Evolutionary conservation across 1,140 invertebrate genomes (phyloP).

Genomic region (Drosophila novamexicana): DNA sequence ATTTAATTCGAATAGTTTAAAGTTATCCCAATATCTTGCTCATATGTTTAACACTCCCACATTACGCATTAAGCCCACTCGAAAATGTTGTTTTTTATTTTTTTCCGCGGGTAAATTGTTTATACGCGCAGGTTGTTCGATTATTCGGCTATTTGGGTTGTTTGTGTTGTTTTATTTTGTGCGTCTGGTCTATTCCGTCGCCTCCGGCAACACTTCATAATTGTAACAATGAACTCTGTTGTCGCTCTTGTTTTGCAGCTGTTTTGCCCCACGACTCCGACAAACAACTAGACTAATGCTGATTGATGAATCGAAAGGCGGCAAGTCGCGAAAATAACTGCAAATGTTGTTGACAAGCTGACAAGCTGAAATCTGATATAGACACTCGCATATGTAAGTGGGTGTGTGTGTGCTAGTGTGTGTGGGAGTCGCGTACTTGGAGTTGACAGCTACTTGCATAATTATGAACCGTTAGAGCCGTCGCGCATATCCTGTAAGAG

Average conservation of each 20-base stretch:
- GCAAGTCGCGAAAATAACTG: conserved; percentile 32
- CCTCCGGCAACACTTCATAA: conserved; percentile 53
- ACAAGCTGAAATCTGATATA: conserved; percentile 64
- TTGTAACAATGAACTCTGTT: conserved; percentile 83
- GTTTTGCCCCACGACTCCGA: conserved; percentile 7
- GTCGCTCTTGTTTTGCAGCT: conserved; percentile 73
- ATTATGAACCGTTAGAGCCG: conserved; percentile 69
- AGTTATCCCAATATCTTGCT: no score
- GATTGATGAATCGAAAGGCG: conserved; percentile 63
- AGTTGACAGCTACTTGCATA: conserved; percentile 58
- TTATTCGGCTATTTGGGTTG: conserved; percentile 1
- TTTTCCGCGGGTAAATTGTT: neutral
- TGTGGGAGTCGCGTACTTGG: conserved; percentile 13
- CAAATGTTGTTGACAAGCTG: conserved; percentile 29
- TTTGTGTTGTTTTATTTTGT: conserved; percentile 8
- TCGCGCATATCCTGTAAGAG: conserved; percentile 63
- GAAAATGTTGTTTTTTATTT: conserved; percentile 5
- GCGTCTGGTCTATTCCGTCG: neutral
- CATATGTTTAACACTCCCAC: no score
- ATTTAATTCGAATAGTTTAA: no score
- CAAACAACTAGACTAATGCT: conserved; percentile 68
- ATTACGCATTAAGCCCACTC: neutral
- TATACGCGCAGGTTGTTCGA: conserved; percentile 35
- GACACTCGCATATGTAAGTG: neutral
- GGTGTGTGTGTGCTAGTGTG: neutral